Evolutionary conservation across 2,797 vertebrate genomes (phyloP).

Genomic region (Selene dorsalis): DNA sequence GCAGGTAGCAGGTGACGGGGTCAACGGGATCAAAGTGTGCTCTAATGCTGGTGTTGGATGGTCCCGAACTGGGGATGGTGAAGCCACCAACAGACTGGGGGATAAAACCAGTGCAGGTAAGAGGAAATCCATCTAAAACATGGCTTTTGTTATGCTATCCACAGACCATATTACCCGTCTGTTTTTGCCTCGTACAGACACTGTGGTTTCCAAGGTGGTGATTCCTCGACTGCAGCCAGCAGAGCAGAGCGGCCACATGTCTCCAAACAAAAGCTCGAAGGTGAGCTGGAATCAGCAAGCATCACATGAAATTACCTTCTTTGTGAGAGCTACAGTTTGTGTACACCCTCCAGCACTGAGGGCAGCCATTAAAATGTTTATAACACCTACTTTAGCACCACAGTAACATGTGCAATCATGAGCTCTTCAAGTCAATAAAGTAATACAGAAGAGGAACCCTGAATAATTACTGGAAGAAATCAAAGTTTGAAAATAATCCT

Average conservation of each 20-base stretch:
- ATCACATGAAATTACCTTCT: not conserved
- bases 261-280: slow-evolving; percentile 92
- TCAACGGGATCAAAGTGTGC: slow-evolving; percentile 86
- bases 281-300: slow-evolving; percentile 74
- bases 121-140: not conserved
- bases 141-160: not conserved
- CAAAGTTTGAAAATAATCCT: not conserved
- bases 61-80: slow-evolving; percentile 88
- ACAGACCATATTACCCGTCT: slow-evolving; percentile 32
- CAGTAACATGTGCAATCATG: not conserved
- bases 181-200: slow-evolving; percentile 84
- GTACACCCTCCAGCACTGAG: not conserved
- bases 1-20: slow-evolving; percentile 86
- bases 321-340: not conserved
- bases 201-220: slow-evolving; percentile 82
- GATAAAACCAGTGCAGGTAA: slow-evolving; percentile 77
- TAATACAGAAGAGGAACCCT: not conserved
- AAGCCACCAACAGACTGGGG: slow-evolving; percentile 49
- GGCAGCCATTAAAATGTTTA: slow-evolving; percentile 6
- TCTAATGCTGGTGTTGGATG: slow-evolving; percentile 76
- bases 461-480: not conserved
- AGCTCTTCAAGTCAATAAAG: not conserved
- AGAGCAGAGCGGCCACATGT: slow-evolving; percentile 89
- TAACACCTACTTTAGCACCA: slow-evolving; percentile 1
- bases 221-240: slow-evolving; percentile 88